Conservation (phyloP, 1,140 invertebrate species). For the Magallana gigas region DNA sequence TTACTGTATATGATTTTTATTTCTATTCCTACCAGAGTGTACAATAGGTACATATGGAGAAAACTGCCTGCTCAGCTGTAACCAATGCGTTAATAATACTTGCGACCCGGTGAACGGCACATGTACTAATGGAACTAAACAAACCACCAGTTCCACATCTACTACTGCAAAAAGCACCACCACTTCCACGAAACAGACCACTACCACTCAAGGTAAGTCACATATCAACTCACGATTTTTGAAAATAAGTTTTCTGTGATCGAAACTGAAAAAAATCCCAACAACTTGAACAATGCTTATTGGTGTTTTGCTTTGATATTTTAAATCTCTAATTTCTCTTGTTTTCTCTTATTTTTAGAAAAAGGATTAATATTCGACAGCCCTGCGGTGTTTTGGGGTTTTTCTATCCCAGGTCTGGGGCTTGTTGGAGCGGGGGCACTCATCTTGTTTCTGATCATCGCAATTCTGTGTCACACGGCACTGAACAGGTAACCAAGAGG, state of each 20-base stretch:
- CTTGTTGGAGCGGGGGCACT: not conserved
- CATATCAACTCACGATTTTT: not conserved
- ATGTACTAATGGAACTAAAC: not conserved
- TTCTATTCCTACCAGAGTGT: not conserved
- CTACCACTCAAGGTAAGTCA: not conserved
- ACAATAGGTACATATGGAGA: not conserved
- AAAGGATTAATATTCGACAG: constrained; percentile 3
- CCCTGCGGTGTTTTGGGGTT: not conserved
- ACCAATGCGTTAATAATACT: not conserved
- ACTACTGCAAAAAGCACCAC: not conserved
- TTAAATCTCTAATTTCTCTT: too few species aligned
- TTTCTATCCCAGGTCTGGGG: not conserved
- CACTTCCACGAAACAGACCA: not conserved
- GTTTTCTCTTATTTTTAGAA: not conserved
- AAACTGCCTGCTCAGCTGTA: not conserved
- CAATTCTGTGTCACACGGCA: not conserved
- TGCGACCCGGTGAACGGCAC: constrained; percentile 2
- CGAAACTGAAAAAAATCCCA: too few species aligned
- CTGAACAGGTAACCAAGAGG: not conserved
- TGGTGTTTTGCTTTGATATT: too few species aligned
- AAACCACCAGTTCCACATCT: not conserved
- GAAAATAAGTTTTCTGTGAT: too few species aligned
- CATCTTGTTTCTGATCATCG: constrained; percentile 2
- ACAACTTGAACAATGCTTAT: too few species aligned
- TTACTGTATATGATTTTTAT: too few species aligned